These are phyloP conservation scores for Caenorhabditis sinica DNA, from an alignment of 2,888 invertebrate genomes.

Conservation along the genomic window DNA sequence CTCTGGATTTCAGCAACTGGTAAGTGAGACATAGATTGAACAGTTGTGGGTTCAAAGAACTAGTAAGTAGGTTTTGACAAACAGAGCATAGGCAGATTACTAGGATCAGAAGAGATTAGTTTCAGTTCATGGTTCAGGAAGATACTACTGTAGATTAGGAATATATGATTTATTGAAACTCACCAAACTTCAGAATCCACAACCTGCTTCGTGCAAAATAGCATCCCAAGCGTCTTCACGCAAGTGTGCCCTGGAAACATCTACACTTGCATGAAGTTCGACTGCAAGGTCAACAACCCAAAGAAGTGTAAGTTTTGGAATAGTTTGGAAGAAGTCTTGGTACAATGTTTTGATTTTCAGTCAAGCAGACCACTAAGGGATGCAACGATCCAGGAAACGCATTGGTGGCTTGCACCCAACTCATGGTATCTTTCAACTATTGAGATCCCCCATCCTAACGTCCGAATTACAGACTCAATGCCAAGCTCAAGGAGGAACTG, in stretches of 20 bases:
- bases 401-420: constrained; percentile 50
- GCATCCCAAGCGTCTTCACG: constrained; percentile 54
- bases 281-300: constrained; percentile 50
- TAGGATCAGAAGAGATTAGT: background rate
- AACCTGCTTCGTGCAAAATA: constrained; percentile 62
- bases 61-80: background rate
- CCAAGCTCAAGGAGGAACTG: constrained; percentile 60
- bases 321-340: background rate
- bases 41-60: background rate
- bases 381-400: constrained; percentile 63
- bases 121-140: no score
- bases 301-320: constrained; percentile 54
- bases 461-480: constrained; percentile 54
- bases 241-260: constrained; percentile 55
- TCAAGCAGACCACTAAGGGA: constrained; percentile 60
- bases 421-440: constrained; percentile 34
- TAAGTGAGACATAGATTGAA: background rate
- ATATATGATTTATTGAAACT: background rate
- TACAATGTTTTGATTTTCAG: constrained; percentile 23
- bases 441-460: background rate
- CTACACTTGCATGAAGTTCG: constrained; percentile 61
- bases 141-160: background rate
- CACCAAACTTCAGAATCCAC: constrained; percentile 55
- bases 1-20: constrained; percentile 25
- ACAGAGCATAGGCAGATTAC: background rate